Base-by-base conservation (phyloP, 2,113 vertebrate genomes). In the Galeopterus variegatus region DNA sequence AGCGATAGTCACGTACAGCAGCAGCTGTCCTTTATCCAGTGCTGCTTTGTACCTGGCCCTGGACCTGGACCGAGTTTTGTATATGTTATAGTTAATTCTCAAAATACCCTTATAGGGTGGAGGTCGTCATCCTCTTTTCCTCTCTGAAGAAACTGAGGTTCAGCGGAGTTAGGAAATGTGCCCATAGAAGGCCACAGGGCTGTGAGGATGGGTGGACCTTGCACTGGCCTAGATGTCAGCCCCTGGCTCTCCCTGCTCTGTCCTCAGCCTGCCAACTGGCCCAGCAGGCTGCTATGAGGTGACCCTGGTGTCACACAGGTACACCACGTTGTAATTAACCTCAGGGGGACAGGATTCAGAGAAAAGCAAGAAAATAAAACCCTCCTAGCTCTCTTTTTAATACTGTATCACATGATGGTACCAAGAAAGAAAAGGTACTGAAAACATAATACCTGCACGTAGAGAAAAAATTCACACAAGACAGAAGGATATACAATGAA, bases 1-100 rank as follows among this genome's bases (percentile, higher is more conserved):
- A 1, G 3, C 90, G 14, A 10, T 0, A 8, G 33, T 15, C 50
- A 5, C 14, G 0, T 1, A 5, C 8, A 17, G 2, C 56, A 7
- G 19, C 1, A 36, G 72, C 62, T 36, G 19, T 33, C 24, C 28
- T 83, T 70, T 24, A 8, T 24, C 0, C 0, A 6, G 3, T 2
- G 5, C 90, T n/a, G 18, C 5, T 5, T 65, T 6, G 3, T 28
- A 64, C 41, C 77, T 90, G 87, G 18, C 50, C 19, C 65, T 48
- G 62, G 15, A 3, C 19, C 65, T 48, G 62, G 15, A 3, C 41
- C 10, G 48, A 73, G 26, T 52, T 54, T 36, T 18, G 0, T 19
- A 2, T 45, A 4, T 58, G 62, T 84, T 64, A 60, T 48, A 58
- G 50, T 72, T 60, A 36, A 13, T 85, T 93, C 67, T 93, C 83